Evolutionary conservation across 2,113 vertebrate genomes (phyloP).

Genomic region (Rutilus rutilus): DNA sequence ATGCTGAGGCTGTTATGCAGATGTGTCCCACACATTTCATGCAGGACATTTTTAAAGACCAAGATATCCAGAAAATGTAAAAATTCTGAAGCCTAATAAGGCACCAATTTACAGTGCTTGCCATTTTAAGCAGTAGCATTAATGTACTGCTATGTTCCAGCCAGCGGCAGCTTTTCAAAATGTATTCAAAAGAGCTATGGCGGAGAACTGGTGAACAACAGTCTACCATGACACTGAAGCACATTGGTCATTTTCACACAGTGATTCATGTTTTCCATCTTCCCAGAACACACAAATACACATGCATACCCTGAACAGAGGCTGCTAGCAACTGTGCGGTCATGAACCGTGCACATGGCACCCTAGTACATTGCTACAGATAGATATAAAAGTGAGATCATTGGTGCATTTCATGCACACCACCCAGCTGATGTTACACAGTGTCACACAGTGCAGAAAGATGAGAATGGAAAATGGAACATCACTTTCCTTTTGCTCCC

Average conservation of each 20-base stretch:
- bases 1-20: constrained; percentile 47
- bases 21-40: constrained; percentile 56
- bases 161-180: constrained; percentile 42
- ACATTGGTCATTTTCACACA: constrained; percentile 29
- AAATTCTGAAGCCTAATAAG: neutral
- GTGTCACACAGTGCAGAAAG: constrained; percentile 59
- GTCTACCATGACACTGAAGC: neutral
- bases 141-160: constrained; percentile 22
- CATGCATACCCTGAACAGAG: constrained; percentile 7
- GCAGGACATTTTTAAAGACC: constrained; percentile 1
- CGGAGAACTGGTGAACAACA: neutral
- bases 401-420: constrained; percentile 30
- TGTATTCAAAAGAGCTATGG: constrained; percentile 34
- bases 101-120: constrained; percentile 22
- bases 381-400: constrained; percentile 26
- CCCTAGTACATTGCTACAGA: neutral
- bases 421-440: constrained; percentile 31
- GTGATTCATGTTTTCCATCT: constrained; percentile 30
- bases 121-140: constrained; percentile 37
- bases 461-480: constrained; percentile 62
- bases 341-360: neutral
- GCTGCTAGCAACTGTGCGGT: neutral
- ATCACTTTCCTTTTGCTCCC: constrained; percentile 98
- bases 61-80: neutral
- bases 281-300: constrained; percentile 26